phyloP scores from a whole-genome alignment of 2,888 invertebrate species.

The Hypomecis atomaria region DNA sequence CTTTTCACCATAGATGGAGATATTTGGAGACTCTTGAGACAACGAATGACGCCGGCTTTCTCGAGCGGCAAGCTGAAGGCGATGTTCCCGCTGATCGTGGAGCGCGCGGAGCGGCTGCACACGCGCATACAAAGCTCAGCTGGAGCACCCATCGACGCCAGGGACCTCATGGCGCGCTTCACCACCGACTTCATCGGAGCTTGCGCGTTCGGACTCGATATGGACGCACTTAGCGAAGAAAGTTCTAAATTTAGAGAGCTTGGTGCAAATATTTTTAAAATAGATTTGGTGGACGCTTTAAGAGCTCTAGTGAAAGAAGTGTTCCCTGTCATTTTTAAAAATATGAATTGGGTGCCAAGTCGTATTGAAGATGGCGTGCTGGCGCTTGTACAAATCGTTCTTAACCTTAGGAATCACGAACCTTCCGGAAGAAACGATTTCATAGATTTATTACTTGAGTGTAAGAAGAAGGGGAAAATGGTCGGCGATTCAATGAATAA shows the following conservation, averaged over 20 bases:
- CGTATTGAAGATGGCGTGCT: slow-evolving; percentile 41
- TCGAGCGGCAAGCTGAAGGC: slow-evolving; percentile 63
- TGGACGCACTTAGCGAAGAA: slow-evolving; percentile 55
- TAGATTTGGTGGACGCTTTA: slow-evolving; percentile 9
- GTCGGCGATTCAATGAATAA: slow-evolving; percentile 60
- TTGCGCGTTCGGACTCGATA: slow-evolving; percentile 62
- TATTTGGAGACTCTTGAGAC: slow-evolving; percentile 62
- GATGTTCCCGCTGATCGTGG: slow-evolving; percentile 69
- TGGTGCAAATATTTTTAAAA: slow-evolving; percentile 49
- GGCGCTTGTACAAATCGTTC: slow-evolving; percentile 45
- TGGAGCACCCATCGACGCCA: slow-evolving; percentile 51
- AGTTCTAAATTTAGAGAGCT: slow-evolving; percentile 55
- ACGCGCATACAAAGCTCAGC: slow-evolving; percentile 44
- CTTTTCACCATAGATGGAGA: slow-evolving; percentile 65
- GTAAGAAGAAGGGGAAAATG: slow-evolving; percentile 57
- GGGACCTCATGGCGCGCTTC: slow-evolving; percentile 63
- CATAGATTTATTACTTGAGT: slow-evolving; percentile 54
- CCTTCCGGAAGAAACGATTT: slow-evolving; percentile 60
- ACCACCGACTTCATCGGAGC: slow-evolving; percentile 64
- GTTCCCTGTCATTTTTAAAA: slow-evolving; percentile 12
- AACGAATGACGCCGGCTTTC: slow-evolving; percentile 65
- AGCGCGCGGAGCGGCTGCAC: slow-evolving; percentile 64
- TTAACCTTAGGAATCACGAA: slow-evolving; percentile 56
- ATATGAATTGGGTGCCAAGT: slow-evolving; percentile 3
- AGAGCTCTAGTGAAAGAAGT: slow-evolving; percentile 4